Base-by-base conservation (phyloP, 2,797 vertebrate genomes). In the Semaprochilodus insignis region DNA sequence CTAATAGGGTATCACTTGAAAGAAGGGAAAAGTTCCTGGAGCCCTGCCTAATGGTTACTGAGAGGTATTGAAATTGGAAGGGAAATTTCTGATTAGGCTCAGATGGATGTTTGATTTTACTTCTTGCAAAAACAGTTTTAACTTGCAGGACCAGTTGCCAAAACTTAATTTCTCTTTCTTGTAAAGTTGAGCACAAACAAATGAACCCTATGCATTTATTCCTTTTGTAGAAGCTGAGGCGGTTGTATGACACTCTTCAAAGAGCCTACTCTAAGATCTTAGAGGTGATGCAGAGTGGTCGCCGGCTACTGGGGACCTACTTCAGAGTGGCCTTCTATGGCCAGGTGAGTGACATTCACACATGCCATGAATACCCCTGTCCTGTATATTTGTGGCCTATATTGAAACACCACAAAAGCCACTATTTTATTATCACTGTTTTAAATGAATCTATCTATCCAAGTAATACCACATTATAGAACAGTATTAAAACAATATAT, bases 261-360 rank as follows among this genome's bases (percentile, higher is more conserved):
- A 94, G 96, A 81, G 97, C 98, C 7, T 99, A 99, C 88, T 96
- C 96, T 25, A 99, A 99, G 91, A 96, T 99, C 78, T 75, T 98
- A 89, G 97, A 99, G 85, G 98, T 99, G 85, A 98, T 97, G 90
- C 97, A 96, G 48, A 93, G 96, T 0, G 95, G 96, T 71, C 97
- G 96, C 84, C 94, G 98, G 85, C 94, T 99, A 81, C 93, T 99
- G 13, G 98, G 98, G 74, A 99, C 97, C 0, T 99, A 96, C 92
- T 99, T 99, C 93, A 95, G 97, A 86, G 97, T 99, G 83, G 97
- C 97, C 66, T 98, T 99, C 93, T 99, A 96, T 85, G 98, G 98
- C 85, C 98, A 98, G 95, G 98, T 99, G 88, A 91, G 94, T 85
- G 23, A 36, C n/a, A n/a, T 25, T 44, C 21, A 60, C n/a, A 59